Conservation (phyloP, 1,140 invertebrate genomes). For the Orussus abietinus region DNA sequence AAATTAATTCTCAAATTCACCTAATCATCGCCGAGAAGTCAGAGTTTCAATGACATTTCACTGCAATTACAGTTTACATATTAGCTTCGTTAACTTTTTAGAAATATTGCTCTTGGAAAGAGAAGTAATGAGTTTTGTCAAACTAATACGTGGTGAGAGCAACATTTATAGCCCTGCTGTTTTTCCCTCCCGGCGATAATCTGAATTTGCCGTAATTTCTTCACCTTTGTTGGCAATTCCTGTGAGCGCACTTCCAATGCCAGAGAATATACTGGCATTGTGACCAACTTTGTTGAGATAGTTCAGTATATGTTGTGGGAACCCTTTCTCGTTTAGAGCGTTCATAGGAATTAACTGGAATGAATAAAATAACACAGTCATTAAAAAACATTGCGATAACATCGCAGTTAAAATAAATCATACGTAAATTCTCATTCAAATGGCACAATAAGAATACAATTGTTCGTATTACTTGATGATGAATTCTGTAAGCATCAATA, state of each 20-base stretch:
- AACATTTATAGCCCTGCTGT: conserved; percentile 35
- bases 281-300: conserved; percentile 55
- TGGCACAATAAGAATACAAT: conserved; percentile 1
- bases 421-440: background rate
- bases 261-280: conserved; percentile 34
- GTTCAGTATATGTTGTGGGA: conserved; percentile 49
- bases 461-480: conserved; percentile 51
- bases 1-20: no score
- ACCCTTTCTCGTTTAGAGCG: conserved; percentile 61
- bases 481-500: conserved; percentile 38
- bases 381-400: conserved; percentile 19
- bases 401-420: background rate
- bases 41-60: no score
- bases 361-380: conserved; percentile 27
- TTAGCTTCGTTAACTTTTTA: no score
- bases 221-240: conserved; percentile 47
- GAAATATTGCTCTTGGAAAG: no score
- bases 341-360: conserved; percentile 69
- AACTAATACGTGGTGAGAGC: background rate
- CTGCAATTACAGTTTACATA: no score
- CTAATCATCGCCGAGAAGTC: no score
- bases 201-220: conserved; percentile 54
- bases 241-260: conserved; percentile 57
- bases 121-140: no score
- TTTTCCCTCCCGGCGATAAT: conserved; percentile 57